These are phyloP conservation scores for Icerya purchasi DNA, from an alignment of 2,888 invertebrate genomes.

Conservation along the genomic window DNA sequence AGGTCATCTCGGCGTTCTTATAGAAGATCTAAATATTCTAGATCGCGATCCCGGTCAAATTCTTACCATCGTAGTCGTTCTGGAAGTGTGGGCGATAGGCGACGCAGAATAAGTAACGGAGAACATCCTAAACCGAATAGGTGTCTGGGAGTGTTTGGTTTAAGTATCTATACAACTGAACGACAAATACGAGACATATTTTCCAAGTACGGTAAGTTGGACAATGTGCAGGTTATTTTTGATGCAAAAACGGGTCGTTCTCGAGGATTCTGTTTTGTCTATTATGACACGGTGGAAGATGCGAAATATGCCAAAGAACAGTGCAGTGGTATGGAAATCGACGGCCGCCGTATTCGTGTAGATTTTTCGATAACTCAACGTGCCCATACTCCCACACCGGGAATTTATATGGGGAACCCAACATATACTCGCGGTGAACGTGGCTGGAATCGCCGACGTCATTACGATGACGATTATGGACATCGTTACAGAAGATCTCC, in stretches of 20 bases:
- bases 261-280: conserved; percentile 90
- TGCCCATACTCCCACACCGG: conserved; percentile 92
- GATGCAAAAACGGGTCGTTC: conserved; percentile 85
- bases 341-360: conserved; percentile 77
- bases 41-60: background rate
- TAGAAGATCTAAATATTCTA: background rate
- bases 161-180: conserved; percentile 81
- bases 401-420: conserved; percentile 88
- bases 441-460: conserved; percentile 4
- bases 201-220: conserved; percentile 74
- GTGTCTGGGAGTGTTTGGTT: conserved; percentile 85
- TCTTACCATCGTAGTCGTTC: conserved; percentile 7
- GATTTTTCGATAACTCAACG: conserved; percentile 90
- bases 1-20: background rate
- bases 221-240: conserved; percentile 81
- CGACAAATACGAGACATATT: conserved; percentile 80
- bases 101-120: conserved; percentile 2
- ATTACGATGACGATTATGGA: conserved; percentile 20
- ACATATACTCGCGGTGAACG: conserved; percentile 33
- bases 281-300: conserved; percentile 69
- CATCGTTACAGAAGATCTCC: conserved; percentile 35
- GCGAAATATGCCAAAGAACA: conserved; percentile 84
- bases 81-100: conserved; percentile 3
- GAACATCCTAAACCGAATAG: conserved; percentile 71
- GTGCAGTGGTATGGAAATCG: conserved; percentile 83